A percentile compares a stretch with the other conserved stretches of the same genome.
Conservation (phyloP, 1,140 invertebrate genomes). For the Coptotermes formosanus region DNA sequence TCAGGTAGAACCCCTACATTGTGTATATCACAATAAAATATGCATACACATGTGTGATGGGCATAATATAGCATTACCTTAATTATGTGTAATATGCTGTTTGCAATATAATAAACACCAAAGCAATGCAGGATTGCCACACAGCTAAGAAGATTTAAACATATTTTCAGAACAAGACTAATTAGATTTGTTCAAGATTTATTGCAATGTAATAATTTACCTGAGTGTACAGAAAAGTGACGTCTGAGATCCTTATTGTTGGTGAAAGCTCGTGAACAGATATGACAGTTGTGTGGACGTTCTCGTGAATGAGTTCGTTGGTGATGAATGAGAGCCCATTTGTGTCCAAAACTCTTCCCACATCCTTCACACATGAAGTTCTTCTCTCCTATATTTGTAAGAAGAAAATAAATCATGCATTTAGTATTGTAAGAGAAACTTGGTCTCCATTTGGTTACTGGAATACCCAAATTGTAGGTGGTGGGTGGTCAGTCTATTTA, state of each 20-base stretch:
- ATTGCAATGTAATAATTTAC: slow-evolving; percentile 40
- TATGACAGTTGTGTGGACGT: slow-evolving; percentile 50
- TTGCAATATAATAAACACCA: background rate
- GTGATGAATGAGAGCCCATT: slow-evolving; percentile 46
- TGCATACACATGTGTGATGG: background rate
- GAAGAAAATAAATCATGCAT: too few species aligned
- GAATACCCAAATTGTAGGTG: too few species aligned
- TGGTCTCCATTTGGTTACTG: too few species aligned
- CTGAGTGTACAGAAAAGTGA: slow-evolving; percentile 54
- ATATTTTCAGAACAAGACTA: background rate
- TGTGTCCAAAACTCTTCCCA: slow-evolving; percentile 54
- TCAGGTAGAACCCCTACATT: too few species aligned
- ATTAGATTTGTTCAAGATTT: too few species aligned
- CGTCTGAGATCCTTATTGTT: slow-evolving; percentile 55
- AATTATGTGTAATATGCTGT: background rate
- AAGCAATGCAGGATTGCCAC: background rate
- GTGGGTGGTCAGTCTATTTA: too few species aligned
- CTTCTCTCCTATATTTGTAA: slow-evolving; percentile 50
- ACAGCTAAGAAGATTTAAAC: background rate
- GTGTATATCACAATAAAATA: too few species aligned
- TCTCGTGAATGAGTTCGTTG: slow-evolving; percentile 44
- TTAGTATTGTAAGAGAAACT: too few species aligned
- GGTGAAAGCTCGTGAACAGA: slow-evolving; percentile 54
- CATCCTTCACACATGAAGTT: slow-evolving; percentile 55
- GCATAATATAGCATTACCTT: background rate